phyloP scores from a whole-genome alignment of 2,797 vertebrate genomes.

The Lagorchestes hirsutus region DNA sequence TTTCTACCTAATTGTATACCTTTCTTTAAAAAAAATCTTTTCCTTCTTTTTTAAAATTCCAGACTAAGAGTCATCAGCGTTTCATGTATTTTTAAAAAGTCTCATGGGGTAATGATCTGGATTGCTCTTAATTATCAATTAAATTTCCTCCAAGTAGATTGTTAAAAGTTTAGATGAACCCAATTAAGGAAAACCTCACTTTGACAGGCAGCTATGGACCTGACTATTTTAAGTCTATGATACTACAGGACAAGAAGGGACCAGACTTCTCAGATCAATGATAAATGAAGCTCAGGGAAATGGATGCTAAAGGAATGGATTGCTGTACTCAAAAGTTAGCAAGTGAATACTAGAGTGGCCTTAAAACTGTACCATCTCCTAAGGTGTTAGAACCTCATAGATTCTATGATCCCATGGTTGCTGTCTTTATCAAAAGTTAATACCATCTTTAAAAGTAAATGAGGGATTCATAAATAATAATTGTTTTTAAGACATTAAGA shows the following conservation, averaged over 20 bases:
- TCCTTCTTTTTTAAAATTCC: slow-evolving; percentile 66
- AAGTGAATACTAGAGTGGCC: slow-evolving; percentile 57
- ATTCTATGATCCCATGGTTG: slow-evolving; percentile 19
- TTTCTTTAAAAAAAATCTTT: slow-evolving; percentile 49
- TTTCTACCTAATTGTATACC: slow-evolving; percentile 83
- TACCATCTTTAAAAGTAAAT: neutral
- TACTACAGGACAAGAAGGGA: slow-evolving; percentile 77
- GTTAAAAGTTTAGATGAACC: slow-evolving; percentile 83
- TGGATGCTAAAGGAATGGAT: slow-evolving; percentile 71
- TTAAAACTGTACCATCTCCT: neutral
- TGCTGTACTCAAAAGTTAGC: slow-evolving; percentile 65
- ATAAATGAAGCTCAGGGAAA: slow-evolving; percentile 75
- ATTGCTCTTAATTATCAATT: slow-evolving; percentile 87
- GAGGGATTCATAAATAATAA: neutral
- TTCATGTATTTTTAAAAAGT: slow-evolving; percentile 85
- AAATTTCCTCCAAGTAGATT: slow-evolving; percentile 82
- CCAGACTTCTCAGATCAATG: slow-evolving; percentile 75
- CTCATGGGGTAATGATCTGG: slow-evolving; percentile 78
- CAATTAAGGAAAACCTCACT: slow-evolving; percentile 80
- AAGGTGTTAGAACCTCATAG: slow-evolving; percentile 2
- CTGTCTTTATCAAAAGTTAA: neutral
- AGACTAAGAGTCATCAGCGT: slow-evolving; percentile 80
- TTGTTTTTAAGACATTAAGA: neutral
- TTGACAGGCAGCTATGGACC: slow-evolving; percentile 74
- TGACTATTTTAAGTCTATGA: slow-evolving; percentile 79